phyloP scores from a whole-genome alignment of 2,797 vertebrate genomes.

The Xiphorhynchus erythropygius region DNA sequence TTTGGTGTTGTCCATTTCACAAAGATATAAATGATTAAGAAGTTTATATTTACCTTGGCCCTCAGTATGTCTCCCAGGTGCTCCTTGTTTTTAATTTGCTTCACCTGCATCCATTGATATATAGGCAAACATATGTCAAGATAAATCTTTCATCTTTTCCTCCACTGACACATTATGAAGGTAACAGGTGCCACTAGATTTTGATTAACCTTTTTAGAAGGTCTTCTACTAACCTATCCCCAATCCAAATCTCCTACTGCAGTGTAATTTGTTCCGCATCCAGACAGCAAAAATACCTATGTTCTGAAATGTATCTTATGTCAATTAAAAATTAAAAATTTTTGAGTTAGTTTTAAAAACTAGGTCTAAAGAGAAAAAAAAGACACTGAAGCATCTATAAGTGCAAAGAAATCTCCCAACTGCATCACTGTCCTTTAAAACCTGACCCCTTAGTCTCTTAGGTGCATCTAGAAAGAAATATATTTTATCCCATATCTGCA shows the following conservation, averaged over 20 bases:
- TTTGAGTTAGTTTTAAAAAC: not conserved
- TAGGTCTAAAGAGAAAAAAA: not conserved
- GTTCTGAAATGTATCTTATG: not conserved
- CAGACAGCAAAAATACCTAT: not conserved
- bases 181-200: not conserved
- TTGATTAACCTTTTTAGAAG: not conserved
- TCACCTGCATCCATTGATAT: not conserved
- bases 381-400: not conserved
- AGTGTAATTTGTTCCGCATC: not conserved
- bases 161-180: not conserved
- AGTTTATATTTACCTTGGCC: not conserved
- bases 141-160: not conserved
- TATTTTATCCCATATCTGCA: not conserved
- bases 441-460: not conserved
- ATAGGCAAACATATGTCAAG: not conserved
- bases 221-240: not conserved
- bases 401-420: not conserved
- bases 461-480: not conserved
- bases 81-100: not conserved
- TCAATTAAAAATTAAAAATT: not conserved
- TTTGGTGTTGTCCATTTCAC: not conserved
- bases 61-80: not conserved
- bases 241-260: not conserved
- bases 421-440: not conserved
- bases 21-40: not conserved